These are phyloP conservation scores for Planiliza haematocheilus DNA, from an alignment of 2,113 vertebrate genomes.

Conservation along the genomic window DNA sequence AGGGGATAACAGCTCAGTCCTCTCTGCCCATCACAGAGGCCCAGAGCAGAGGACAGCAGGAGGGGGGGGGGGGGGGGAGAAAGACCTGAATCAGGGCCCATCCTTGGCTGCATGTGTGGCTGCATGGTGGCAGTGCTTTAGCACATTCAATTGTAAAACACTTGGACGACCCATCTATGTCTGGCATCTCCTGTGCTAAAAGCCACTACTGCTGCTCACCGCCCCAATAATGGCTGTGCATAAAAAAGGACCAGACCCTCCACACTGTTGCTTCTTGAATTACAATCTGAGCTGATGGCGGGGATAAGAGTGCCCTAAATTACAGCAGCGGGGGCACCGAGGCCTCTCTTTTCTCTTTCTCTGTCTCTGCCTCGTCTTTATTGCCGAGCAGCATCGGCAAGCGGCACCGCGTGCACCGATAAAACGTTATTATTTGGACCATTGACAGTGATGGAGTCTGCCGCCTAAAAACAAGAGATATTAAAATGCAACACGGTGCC, in stretches of 20 bases:
- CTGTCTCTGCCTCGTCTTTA: constrained; percentile 64
- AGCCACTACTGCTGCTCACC: constrained; percentile 82
- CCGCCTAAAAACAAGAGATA: constrained; percentile 76
- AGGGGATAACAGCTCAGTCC: constrained; percentile 79
- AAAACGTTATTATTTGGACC: constrained; percentile 79
- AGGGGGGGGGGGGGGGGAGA: constrained; percentile 57
- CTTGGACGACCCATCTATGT: constrained; percentile 83
- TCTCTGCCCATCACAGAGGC: constrained; percentile 82
- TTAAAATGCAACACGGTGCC: constrained; percentile 70
- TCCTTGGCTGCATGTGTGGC: constrained; percentile 79
- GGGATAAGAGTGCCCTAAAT: constrained; percentile 83
- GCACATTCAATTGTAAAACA: constrained; percentile 89
- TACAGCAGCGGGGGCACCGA: constrained; percentile 75
- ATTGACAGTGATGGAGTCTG: constrained; percentile 71
- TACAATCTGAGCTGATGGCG: constrained; percentile 84
- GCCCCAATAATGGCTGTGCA: constrained; percentile 81
- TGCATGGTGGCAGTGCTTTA: constrained; percentile 74
- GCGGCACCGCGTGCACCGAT: constrained; percentile 67
- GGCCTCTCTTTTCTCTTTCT: constrained; percentile 59
- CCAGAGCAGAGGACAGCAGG: constrained; percentile 78
- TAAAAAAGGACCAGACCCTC: constrained; percentile 78
- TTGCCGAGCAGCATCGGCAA: constrained; percentile 67
- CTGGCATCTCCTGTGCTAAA: constrained; percentile 84
- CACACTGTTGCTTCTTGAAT: constrained; percentile 85
- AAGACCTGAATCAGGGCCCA: constrained; percentile 79